Conservation (phyloP, 2,113 vertebrate genomes). For the Chrysochloris asiatica region DNA sequence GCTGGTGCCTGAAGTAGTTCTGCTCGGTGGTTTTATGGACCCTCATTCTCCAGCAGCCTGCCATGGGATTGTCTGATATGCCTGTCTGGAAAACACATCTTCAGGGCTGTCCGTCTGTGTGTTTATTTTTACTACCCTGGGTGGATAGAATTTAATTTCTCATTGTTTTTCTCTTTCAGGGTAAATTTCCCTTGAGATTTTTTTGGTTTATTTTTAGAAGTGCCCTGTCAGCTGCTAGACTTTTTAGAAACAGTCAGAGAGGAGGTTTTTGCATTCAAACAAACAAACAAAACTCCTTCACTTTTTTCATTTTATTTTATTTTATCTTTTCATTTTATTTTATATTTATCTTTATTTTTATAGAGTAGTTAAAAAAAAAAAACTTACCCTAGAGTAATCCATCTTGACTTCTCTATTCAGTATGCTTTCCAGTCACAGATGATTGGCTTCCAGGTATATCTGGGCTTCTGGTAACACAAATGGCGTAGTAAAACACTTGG, state of each 20-base stretch:
- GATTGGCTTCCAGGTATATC: not conserved
- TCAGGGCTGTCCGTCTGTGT: not conserved
- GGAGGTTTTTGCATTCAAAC: slow-evolving; percentile 20
- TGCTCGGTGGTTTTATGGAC: not conserved
- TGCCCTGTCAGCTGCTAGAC: not conserved
- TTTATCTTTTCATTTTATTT: not conserved
- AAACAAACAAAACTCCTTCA: not conserved
- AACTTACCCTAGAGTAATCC: not conserved
- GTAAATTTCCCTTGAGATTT: slow-evolving; percentile 57
- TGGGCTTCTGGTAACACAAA: not conserved
- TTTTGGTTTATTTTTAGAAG: slow-evolving; percentile 62
- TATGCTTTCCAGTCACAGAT: not conserved
- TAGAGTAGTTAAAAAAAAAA: not conserved
- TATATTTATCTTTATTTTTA: not conserved
- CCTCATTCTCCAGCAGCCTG: slow-evolving; percentile 30
- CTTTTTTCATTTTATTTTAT: not conserved
- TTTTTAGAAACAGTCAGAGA: slow-evolving; percentile 39
- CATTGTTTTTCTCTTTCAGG: slow-evolving; percentile 28
- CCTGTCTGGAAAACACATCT: slow-evolving; percentile 42
- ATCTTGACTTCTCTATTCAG: not conserved
- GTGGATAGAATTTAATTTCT: slow-evolving; percentile 56
- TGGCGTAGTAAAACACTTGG: not conserved
- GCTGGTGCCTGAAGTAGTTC: not conserved
- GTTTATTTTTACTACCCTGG: slow-evolving; percentile 45
- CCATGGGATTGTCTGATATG: not conserved